phyloP scores from a whole-genome alignment of 2,113 vertebrate genomes.

The Vulpes vulpes region DNA sequence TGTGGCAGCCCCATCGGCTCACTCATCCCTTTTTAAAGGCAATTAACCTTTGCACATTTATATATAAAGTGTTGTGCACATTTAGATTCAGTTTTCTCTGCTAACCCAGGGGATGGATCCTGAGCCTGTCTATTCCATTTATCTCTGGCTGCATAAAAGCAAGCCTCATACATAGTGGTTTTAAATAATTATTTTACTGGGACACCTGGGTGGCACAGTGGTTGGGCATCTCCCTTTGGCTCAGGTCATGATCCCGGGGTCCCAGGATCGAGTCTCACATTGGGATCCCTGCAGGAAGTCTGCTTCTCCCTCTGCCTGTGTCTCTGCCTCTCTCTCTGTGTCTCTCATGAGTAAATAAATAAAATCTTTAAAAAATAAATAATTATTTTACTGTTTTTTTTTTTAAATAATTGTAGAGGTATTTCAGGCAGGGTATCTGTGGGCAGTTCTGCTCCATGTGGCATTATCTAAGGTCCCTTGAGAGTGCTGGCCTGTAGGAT shows the following conservation, averaged over 20 bases:
- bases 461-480: neutral
- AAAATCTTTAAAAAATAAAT: neutral
- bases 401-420: neutral
- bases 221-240: too few relatives aligned
- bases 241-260: too few relatives aligned
- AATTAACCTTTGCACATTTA: rapidly evolving
- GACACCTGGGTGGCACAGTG: too few relatives aligned
- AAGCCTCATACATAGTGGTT: neutral
- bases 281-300: too few relatives aligned
- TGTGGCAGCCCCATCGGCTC: neutral
- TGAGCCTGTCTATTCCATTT: too few relatives aligned
- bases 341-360: too few relatives aligned
- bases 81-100: neutral
- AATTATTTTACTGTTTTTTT: too few relatives aligned
- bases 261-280: too few relatives aligned
- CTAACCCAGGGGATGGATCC: too few relatives aligned
- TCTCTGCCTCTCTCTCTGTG: too few relatives aligned
- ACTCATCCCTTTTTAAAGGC: neutral
- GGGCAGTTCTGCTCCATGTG: neutral
- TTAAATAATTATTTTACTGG: neutral
- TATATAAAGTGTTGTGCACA: rapidly evolving
- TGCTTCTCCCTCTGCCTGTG: too few relatives aligned
- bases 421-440: neutral
- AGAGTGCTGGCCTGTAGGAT: neutral
- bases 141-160: neutral